Evolutionary conservation across 2,888 invertebrate genomes (phyloP).

Genomic region (Agapostemon virescens): DNA sequence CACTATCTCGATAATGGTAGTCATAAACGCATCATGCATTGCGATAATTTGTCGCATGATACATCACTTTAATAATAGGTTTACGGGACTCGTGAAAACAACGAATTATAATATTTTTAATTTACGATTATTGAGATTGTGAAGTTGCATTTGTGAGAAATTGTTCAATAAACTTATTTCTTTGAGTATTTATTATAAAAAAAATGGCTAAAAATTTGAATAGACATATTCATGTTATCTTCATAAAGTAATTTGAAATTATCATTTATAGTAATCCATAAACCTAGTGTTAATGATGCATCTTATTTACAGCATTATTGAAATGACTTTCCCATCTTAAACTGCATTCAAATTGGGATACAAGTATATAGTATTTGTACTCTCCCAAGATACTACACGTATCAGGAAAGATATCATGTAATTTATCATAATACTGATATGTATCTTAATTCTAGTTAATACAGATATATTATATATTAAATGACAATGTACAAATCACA

Average conservation of each 20-base stretch:
- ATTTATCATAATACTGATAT: slow-evolving; percentile 10
- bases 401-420: not conserved
- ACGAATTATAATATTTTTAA: too few species aligned
- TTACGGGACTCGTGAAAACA: too few species aligned
- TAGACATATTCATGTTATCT: too few species aligned
- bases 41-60: not conserved
- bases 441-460: not conserved
- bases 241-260: too few species aligned
- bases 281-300: too few species aligned
- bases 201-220: too few species aligned
- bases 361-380: slow-evolving; percentile 11
- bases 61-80: not conserved
- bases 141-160: too few species aligned
- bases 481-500: not conserved
- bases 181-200: too few species aligned
- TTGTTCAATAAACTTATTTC: too few species aligned
- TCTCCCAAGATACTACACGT: not conserved
- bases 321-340: not conserved
- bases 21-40: not conserved
- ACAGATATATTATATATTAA: not conserved
- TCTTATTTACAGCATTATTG: not conserved
- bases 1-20: not conserved
- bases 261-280: too few species aligned
- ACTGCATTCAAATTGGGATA: not conserved
- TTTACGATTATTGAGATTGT: too few species aligned